A percentile compares a stretch with the other conserved stretches of the same genome.
Conservation (phyloP, 2,888 invertebrate species). For the Amblyteles armatorius region DNA sequence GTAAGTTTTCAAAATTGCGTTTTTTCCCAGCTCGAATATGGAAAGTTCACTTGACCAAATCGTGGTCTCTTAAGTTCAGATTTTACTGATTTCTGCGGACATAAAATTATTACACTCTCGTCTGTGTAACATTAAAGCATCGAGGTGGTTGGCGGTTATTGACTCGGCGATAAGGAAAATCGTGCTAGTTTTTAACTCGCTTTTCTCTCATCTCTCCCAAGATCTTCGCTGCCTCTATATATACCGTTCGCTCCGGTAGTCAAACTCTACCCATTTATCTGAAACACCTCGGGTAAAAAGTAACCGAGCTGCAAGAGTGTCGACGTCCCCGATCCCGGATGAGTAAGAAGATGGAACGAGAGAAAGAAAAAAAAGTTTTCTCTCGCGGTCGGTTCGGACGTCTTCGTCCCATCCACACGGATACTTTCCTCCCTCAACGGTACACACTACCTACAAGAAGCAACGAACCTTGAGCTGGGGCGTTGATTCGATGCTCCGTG, state of each 20-base stretch:
- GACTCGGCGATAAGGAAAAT: slow-evolving; percentile 36
- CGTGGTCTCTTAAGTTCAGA: slow-evolving; percentile 11
- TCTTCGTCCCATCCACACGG: not conserved
- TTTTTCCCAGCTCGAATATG: no score
- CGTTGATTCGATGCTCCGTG: not conserved
- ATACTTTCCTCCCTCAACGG: not conserved
- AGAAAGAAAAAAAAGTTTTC: slow-evolving; percentile 25
- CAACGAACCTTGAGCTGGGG: not conserved
- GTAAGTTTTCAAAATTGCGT: no score
- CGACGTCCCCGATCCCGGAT: slow-evolving; percentile 31
- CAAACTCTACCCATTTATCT: slow-evolving; percentile 66
- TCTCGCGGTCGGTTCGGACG: not conserved
- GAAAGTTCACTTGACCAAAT: no score
- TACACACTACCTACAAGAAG: slow-evolving; percentile 3
- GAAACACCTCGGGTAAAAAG: slow-evolving; percentile 30
- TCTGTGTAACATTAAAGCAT: slow-evolving; percentile 47
- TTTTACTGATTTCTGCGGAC: slow-evolving; percentile 20
- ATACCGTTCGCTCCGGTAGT: slow-evolving; percentile 42
- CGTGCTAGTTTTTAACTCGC: not conserved
- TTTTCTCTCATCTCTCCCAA: not conserved
- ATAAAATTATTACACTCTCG: slow-evolving; percentile 17
- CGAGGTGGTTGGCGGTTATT: slow-evolving; percentile 55
- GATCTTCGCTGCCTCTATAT: not conserved
- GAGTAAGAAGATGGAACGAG: slow-evolving; percentile 8
- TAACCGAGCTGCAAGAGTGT: slow-evolving; percentile 16